Conservation (phyloP, 2,113 vertebrate genomes). For the Nycticebus coucang region DNA sequence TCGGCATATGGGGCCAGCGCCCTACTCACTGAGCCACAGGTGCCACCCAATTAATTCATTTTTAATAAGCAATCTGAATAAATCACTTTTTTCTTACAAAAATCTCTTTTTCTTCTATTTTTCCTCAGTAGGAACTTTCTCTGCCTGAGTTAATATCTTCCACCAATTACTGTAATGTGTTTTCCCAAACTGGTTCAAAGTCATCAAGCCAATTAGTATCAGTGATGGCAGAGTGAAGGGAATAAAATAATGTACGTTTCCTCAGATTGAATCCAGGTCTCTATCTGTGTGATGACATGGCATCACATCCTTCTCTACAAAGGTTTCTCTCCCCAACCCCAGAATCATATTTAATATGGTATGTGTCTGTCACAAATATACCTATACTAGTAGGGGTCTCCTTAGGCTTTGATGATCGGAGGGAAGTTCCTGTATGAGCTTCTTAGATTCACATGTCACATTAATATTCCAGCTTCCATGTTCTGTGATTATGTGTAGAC, state of each 20-base stretch:
- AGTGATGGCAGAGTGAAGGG: background rate
- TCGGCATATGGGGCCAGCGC: no score
- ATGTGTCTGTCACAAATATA: background rate
- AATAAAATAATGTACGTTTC: background rate
- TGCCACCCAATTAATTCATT: no score
- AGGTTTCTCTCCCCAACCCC: no score
- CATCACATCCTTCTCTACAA: background rate
- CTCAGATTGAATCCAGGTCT: background rate
- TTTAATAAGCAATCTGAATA: slow-evolving; percentile 17
- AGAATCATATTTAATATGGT: background rate
- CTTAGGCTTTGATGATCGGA: background rate
- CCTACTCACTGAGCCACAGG: no score
- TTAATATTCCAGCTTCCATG: background rate
- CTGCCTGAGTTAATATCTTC: slow-evolving; percentile 27
- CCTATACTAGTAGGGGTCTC: background rate
- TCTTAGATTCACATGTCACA: background rate
- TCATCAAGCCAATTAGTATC: background rate
- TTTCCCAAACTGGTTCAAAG: slow-evolving; percentile 22
- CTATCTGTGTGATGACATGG: background rate
- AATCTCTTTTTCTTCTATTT: background rate
- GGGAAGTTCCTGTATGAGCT: background rate
- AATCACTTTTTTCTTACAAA: background rate
- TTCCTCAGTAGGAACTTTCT: background rate
- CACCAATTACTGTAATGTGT: slow-evolving; percentile 15
- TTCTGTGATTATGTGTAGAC: slow-evolving; percentile 5